Percentiles rank a stretch among this genome's conserved stretches.
Evolutionary conservation across 2,888 invertebrate species (phyloP).

Genomic region (Sclerodermus sp.): DNA sequence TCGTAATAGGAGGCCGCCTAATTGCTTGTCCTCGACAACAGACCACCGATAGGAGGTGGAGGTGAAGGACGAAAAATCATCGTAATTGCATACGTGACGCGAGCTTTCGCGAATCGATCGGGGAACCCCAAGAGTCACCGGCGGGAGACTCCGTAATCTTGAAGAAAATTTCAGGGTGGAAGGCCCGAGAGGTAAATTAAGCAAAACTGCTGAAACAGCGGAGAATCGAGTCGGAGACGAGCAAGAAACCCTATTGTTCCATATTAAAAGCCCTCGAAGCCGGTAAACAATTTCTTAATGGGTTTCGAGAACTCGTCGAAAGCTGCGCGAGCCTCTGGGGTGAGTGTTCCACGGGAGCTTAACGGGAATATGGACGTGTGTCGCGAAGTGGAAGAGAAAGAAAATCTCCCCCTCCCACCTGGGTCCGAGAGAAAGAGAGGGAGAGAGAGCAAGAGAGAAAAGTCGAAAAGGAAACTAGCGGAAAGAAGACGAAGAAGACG

Average conservation of each 20-base stretch:
- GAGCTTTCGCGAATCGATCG: conserved; percentile 18
- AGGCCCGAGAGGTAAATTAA: too few species aligned
- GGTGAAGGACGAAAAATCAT: background rate
- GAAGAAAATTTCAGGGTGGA: too few species aligned
- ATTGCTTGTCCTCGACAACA: too few species aligned
- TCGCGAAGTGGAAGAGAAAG: background rate
- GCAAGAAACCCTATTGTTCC: too few species aligned
- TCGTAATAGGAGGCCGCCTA: too few species aligned
- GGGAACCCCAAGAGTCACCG: background rate
- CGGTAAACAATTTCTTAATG: conserved; percentile 11
- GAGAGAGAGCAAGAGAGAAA: background rate
- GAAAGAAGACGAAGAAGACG: conserved; percentile 10
- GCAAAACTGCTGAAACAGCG: too few species aligned
- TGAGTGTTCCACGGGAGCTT: conserved; percentile 1
- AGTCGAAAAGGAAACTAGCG: conserved; percentile 11
- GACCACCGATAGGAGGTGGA: too few species aligned
- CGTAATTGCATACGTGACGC: conserved; percentile 13
- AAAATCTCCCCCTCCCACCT: too few species aligned
- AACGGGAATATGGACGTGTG: background rate
- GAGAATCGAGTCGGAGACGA: too few species aligned
- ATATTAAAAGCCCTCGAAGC: conserved; percentile 1
- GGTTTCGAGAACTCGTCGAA: background rate
- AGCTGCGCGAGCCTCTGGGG: background rate
- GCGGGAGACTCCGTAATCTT: too few species aligned
- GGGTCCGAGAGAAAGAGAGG: too few species aligned